These are phyloP conservation scores for Rhaphigaster nebulosa DNA, from an alignment of 2,888 invertebrate genomes.

Conservation along the genomic window DNA sequence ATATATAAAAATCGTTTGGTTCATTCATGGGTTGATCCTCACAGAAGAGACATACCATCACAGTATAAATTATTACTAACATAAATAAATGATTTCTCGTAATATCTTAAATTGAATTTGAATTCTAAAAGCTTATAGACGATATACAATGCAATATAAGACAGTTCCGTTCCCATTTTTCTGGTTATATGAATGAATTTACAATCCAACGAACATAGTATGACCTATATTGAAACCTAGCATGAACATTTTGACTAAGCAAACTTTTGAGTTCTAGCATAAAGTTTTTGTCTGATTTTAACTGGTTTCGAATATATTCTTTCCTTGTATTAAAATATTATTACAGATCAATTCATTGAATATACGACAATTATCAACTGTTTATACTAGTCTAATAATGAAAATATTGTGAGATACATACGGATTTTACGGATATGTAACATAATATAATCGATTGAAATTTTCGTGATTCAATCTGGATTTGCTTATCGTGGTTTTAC, in stretches of 20 bases:
- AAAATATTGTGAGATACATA: not conserved
- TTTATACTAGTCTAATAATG: not conserved
- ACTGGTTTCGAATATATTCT: not conserved
- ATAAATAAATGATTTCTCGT: not conserved
- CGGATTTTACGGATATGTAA: not conserved
- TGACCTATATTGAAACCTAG: not conserved
- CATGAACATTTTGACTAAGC: not conserved
- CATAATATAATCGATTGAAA: not conserved
- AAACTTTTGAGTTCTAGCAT: not conserved
- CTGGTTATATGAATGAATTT: slow-evolving; percentile 16
- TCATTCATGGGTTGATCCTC: not conserved
- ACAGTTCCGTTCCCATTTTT: not conserved
- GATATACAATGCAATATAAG: not conserved
- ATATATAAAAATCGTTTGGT: not conserved
- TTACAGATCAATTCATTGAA: not conserved
- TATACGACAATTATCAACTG: not conserved
- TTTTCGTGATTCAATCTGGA: not conserved
- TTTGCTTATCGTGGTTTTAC: not conserved
- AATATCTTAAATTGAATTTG: not conserved
- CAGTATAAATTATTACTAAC: not conserved
- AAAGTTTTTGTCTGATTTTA: too few relatives aligned
- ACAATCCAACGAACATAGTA: not conserved
- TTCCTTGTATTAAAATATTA: not conserved
- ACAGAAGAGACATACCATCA: not conserved
- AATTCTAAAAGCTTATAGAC: not conserved